Evolutionary conservation across 2,797 vertebrate genomes (phyloP).

Genomic region (Coreius guichenoti): DNA sequence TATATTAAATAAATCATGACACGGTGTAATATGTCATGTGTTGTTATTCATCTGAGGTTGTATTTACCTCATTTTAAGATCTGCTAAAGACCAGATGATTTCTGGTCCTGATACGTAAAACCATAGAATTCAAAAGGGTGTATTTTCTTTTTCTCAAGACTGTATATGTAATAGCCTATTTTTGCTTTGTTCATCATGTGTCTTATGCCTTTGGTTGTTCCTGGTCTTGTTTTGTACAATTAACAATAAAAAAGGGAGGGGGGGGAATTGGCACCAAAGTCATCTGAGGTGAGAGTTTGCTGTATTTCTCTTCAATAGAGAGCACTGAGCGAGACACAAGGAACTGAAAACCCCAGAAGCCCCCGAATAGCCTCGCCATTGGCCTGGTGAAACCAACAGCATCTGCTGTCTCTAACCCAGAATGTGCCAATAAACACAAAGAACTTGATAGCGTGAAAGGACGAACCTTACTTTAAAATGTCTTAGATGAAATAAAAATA

Average conservation of each 20-base stretch:
- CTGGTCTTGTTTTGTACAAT: background rate
- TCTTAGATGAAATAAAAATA: constrained; percentile 67
- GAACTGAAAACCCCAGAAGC: constrained; percentile 84
- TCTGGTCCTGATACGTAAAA: background rate
- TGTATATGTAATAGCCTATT: background rate
- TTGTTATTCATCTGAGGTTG: background rate
- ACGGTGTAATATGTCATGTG: background rate
- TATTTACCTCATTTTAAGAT: background rate
- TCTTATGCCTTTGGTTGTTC: background rate
- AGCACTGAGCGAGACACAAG: constrained; percentile 89
- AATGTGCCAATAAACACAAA: constrained; percentile 75
- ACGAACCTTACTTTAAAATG: constrained; percentile 18
- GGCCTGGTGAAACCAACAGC: constrained; percentile 84
- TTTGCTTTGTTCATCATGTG: background rate
- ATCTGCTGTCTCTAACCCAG: constrained; percentile 68
- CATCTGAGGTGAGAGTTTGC: background rate
- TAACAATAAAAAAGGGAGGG: background rate
- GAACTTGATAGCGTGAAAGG: constrained; percentile 56
- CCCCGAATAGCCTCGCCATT: constrained; percentile 89
- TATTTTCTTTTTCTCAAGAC: background rate
- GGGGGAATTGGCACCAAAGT: background rate
- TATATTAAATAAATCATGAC: background rate
- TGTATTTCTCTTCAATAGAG: constrained; percentile 77
- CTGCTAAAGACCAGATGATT: background rate
- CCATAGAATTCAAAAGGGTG: background rate